Evolutionary conservation across 1,140 invertebrate species (phyloP).

Genomic region (Sinella curviseta): DNA sequence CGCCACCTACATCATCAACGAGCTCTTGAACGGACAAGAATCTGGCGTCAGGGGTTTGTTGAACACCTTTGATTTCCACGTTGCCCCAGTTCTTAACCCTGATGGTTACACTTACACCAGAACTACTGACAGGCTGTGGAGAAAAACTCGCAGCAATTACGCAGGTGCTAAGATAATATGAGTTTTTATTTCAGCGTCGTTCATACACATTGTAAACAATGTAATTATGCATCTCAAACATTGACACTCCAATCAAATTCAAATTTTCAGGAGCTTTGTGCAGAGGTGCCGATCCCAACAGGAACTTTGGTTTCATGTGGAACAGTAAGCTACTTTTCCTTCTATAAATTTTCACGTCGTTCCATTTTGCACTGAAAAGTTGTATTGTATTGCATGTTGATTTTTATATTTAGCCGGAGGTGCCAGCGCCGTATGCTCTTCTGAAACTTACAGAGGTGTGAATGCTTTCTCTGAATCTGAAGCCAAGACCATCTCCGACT

Average conservation of each 20-base stretch:
- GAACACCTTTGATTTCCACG: conserved; percentile 64
- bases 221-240: background rate
- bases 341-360: background rate
- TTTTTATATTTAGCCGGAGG: conserved; percentile 59
- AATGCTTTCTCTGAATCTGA: conserved; percentile 89
- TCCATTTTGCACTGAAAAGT: no score
- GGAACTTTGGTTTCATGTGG: conserved; percentile 78
- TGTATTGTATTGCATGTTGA: background rate
- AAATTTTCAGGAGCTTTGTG: background rate
- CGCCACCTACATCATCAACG: conserved; percentile 9
- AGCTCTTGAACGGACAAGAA: conserved; percentile 28
- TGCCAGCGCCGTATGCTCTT: conserved; percentile 62
- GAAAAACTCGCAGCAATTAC: conserved; percentile 57
- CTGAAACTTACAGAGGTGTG: conserved; percentile 79
- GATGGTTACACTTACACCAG: conserved; percentile 70
- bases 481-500: conserved; percentile 66
- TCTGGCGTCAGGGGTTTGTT: conserved; percentile 52
- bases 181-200: background rate
- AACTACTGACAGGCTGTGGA: conserved; percentile 51
- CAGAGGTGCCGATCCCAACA: conserved; percentile 68
- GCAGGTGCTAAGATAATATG: background rate
- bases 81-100: conserved; percentile 69
- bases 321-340: conserved; percentile 53
- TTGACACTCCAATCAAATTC: background rate
- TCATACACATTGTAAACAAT: background rate